A percentile compares a stretch with the other conserved stretches of the same genome.
Evolutionary conservation across 2,113 vertebrate genomes (phyloP).

Genomic region (Uria lomvia): DNA sequence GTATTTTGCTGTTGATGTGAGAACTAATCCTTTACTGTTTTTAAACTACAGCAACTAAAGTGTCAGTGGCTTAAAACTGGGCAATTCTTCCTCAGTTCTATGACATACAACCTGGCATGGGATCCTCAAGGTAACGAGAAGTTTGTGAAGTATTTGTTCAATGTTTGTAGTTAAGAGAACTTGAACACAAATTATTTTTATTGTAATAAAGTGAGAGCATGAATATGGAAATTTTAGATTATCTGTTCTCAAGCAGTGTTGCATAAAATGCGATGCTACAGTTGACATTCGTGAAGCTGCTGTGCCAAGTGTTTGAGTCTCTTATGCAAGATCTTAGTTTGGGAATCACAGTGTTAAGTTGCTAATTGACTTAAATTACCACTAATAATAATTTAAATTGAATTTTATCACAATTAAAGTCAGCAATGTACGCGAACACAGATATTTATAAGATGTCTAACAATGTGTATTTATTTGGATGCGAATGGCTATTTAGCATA

Average conservation of each 20-base stretch:
- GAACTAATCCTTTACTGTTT: conserved; percentile 12
- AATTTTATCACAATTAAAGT: neutral
- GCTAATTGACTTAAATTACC: neutral
- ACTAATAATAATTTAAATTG: neutral
- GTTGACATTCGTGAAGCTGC: neutral
- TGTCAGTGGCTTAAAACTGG: conserved; percentile 99
- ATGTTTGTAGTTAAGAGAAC: neutral
- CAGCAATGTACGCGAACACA: neutral
- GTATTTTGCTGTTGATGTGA: neutral
- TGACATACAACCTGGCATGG: conserved; percentile 98
- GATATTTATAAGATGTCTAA: neutral
- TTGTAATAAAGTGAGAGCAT: neutral
- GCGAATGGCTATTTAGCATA: neutral
- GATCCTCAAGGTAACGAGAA: conserved; percentile 92
- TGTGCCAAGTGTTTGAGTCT: neutral
- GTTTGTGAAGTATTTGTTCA: conserved; percentile 13
- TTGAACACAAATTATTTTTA: neutral
- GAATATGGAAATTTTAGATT: neutral
- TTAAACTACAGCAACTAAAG: conserved; percentile 84
- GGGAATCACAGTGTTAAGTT: neutral
- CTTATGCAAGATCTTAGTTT: neutral
- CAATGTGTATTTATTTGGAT: neutral
- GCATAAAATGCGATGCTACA: neutral
- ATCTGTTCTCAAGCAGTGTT: neutral
- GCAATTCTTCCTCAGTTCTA: conserved; percentile 94